Evolutionary conservation across 2,888 invertebrate species (phyloP).

Genomic region (Schrankia costaestrigalis): DNA sequence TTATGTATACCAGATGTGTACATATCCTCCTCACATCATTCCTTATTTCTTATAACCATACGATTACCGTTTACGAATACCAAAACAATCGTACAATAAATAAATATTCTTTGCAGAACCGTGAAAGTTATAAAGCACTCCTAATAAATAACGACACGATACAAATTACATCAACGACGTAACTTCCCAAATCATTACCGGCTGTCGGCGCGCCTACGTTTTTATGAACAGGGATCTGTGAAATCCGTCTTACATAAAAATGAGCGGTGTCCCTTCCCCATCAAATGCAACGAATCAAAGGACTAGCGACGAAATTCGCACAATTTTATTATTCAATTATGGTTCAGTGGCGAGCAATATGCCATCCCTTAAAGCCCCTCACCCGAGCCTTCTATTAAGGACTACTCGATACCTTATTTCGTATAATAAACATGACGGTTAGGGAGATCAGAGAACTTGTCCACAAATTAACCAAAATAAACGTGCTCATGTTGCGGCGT

Average conservation of each 20-base stretch:
- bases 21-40: too few relatives aligned
- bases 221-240: slow-evolving; percentile 21
- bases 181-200: slow-evolving; percentile 21
- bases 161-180: slow-evolving; percentile 23
- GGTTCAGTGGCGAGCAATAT: slow-evolving; percentile 56
- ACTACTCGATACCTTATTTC: slow-evolving; percentile 45
- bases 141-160: slow-evolving; percentile 21
- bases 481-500: slow-evolving; percentile 33
- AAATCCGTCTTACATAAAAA: slow-evolving; percentile 32
- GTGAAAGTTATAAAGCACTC: slow-evolving; percentile 10
- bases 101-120: too few relatives aligned
- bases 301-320: slow-evolving; percentile 50
- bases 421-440: slow-evolving; percentile 59
- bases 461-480: slow-evolving; percentile 58
- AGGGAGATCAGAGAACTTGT: slow-evolving; percentile 58
- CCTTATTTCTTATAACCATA: too few relatives aligned
- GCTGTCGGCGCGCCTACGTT: slow-evolving; percentile 15
- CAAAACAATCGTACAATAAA: slow-evolving; percentile 7
- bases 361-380: slow-evolving; percentile 53
- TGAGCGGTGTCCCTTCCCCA: slow-evolving; percentile 26
- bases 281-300: slow-evolving; percentile 52
- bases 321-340: slow-evolving; percentile 71
- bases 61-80: slow-evolving; percentile 3
- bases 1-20: too few relatives aligned
- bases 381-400: slow-evolving; percentile 40